Base-by-base conservation (phyloP, 2,113 vertebrate species). In the Campylorhamphus procurvoides region DNA sequence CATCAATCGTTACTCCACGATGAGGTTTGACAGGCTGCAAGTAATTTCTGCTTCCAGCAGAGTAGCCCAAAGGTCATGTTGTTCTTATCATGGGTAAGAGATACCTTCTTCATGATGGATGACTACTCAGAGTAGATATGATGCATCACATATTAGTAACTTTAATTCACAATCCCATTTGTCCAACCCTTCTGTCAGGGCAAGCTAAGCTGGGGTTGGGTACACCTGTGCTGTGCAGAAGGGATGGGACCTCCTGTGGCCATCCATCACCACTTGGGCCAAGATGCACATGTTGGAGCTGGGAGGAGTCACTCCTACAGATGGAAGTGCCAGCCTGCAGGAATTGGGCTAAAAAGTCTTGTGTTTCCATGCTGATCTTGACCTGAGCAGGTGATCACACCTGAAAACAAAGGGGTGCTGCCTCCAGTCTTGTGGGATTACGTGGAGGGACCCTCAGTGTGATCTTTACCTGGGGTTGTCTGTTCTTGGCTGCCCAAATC, bases 41-140 rank as follows among this genome's bases (percentile, higher is more conserved):
- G 82, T 80, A 93, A 91, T 96, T 94, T 84, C 92, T 93, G 71
- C 82, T 95, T 91, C 90, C 62, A 84, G 90, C 95, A 88, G 78
- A 91, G 62, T 53, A 92, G 73, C 84, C 87, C 73, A 89, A 77
- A 94, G 89, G 91, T 93, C 84, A 87, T 44, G 49, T 73, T 89
- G 40, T 80, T 93, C 74, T 82, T 87, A 87, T 69, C 60, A 39
- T 0, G 9, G 17, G 50, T 94, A 88, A 62, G 84, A 87, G 62
- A 93, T 40, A 76, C 7, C 44, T 67, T 86, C 86, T 74, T 87
- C 27, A 18, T 94, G 91, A 94, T 84, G 73, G 84, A 92, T 95
- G 77, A 39, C 73, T 93, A 3, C 28, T 81, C 35, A 44, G 19
- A 33, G 79, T 80, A 67, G 46, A 74, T 84, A 59, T 17, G 10